Evolutionary conservation across 2,113 vertebrate genomes (phyloP), one percentile per base, ranked within the genome.

Genomic region (Bubalus kerabau): DNA sequence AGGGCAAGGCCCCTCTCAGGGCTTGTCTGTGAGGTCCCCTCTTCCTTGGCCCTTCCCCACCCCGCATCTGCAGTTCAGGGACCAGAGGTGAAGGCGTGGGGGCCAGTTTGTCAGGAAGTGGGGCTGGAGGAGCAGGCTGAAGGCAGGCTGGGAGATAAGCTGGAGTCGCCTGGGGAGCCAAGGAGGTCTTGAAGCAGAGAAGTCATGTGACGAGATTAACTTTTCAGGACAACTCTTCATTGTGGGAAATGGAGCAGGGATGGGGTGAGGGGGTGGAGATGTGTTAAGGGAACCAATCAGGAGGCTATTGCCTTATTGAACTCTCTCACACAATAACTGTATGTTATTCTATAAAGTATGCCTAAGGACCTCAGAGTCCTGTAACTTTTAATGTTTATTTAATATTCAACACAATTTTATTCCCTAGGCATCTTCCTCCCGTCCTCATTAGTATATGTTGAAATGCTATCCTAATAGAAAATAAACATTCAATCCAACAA

Each of bases 381-480:
- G 24, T 32, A 21, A 60, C 46, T 78, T 96, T 64, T 92, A 17
- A 78, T 71, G n/a, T 87, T 87, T 74, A 60, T 87, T 88, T 71
- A 57, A 84, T 60, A 80, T 56, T 62, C 71, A 48, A 43, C 60
- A 84, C 54, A 67, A 26, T 81, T 93, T 92, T 40, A 43, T 52
- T 92, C 54, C 60, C 62, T 54, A 36, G 64, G n/a, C 71, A 21
- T 78, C 90, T 56, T 52, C 43, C 40, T 92, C 67, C 23, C 32
- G 1, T 92, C 36, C 48, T 92, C 62, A 19, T 40, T 74, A 71
- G 17, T 43, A 13, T 46, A 56, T 15, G 17, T 50, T 94, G 48
- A 86, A 94, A 90, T 28, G 11, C 10, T 89, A n/a, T 56, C 43
- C 64, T 87, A 86, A 80, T 2, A 95, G 74, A 95, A 92, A 89